Percentiles rank a stretch among this genome's conserved stretches.
phyloP scores from a whole-genome alignment of 2,888 invertebrate species.

The Drosophila neoperkinsi region DNA sequence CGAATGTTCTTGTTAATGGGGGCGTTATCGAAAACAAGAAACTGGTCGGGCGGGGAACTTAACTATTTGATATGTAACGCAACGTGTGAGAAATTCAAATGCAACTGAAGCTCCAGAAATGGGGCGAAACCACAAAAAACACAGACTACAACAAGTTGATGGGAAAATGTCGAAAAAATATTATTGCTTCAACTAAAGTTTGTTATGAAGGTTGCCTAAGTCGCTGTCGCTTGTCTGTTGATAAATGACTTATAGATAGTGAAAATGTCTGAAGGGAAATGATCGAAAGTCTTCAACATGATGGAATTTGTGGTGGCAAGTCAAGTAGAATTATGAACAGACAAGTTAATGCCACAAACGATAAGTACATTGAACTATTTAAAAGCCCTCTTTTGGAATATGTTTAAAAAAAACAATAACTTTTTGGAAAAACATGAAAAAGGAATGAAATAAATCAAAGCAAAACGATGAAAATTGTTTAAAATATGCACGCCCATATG shows the following conservation, averaged over 20 bases:
- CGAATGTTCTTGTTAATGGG: slow-evolving; percentile 70
- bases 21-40: slow-evolving; percentile 54
- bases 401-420: slow-evolving; percentile 9
- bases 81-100: slow-evolving; percentile 74
- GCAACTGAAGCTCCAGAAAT: slow-evolving; percentile 40
- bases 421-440: slow-evolving; percentile 14
- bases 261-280: background rate
- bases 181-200: slow-evolving; percentile 12
- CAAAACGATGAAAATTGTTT: slow-evolving; percentile 51
- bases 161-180: slow-evolving; percentile 47
- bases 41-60: background rate
- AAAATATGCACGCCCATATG: slow-evolving; percentile 60
- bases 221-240: slow-evolving; percentile 46
- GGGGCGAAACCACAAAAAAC: slow-evolving; percentile 19
- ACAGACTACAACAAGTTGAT: slow-evolving; percentile 31
- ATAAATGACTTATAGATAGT: slow-evolving; percentile 71
- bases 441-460: slow-evolving; percentile 47
- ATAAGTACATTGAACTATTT: slow-evolving; percentile 28
- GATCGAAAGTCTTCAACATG: slow-evolving; percentile 42
- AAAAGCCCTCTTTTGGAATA: slow-evolving; percentile 4
- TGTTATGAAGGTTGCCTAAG: slow-evolving; percentile 22
- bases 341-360: slow-evolving; percentile 61
- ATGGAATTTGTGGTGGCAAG: slow-evolving; percentile 34
- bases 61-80: slow-evolving; percentile 62
- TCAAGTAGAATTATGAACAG: slow-evolving; percentile 46